Conservation (phyloP, 2,888 invertebrate species). For the Drosophila pegasa region DNA sequence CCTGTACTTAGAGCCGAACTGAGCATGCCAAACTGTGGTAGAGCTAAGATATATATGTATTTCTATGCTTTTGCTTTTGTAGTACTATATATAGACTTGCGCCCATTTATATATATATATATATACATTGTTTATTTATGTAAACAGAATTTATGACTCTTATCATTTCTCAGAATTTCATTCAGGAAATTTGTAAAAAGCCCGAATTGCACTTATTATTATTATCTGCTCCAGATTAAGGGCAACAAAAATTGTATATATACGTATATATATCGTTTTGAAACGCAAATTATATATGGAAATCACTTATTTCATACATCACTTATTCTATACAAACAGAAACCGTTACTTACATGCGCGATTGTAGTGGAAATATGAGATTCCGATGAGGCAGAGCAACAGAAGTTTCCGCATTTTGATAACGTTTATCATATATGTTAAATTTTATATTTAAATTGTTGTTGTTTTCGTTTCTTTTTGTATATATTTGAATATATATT, state of each 20-base stretch:
- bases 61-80: neutral
- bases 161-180: conserved; percentile 35
- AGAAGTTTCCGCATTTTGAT: conserved; percentile 41
- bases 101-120: neutral
- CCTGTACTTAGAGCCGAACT: neutral
- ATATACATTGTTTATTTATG: conserved; percentile 2
- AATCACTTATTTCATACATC: neutral
- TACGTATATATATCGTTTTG: neutral
- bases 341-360: conserved; percentile 46
- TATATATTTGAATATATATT: conserved; percentile 12
- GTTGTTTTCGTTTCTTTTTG: conserved; percentile 5
- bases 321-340: neutral
- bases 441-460: conserved; percentile 3
- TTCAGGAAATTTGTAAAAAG: neutral
- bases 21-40: neutral
- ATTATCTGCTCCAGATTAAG: conserved; percentile 7
- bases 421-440: conserved; percentile 7
- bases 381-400: conserved; percentile 35
- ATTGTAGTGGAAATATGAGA: conserved; percentile 29
- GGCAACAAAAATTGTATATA: neutral
- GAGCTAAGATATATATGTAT: neutral
- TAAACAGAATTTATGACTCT: neutral
- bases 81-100: neutral
- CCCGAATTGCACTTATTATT: neutral
- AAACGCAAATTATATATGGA: neutral